Conservation (phyloP, 2,797 vertebrate species). For the Varecia variegata region DNA sequence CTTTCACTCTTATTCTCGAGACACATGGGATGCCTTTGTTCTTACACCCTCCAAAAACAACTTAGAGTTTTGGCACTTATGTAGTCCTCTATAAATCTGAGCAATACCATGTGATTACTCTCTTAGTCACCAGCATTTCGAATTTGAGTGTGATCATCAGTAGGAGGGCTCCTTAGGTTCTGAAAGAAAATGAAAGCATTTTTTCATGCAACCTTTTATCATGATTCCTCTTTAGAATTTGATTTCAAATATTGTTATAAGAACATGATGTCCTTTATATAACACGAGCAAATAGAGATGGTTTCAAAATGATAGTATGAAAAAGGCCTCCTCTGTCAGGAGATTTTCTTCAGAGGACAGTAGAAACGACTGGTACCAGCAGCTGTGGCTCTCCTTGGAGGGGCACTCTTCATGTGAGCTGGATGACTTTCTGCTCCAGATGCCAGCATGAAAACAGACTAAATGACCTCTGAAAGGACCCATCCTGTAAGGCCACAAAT, state of each 20-base stretch:
- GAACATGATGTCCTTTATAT: not conserved
- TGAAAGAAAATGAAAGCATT: slow-evolving; percentile 23
- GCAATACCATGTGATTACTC: not conserved
- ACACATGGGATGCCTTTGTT: not conserved
- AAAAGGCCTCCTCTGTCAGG: not conserved
- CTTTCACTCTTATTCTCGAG: slow-evolving; percentile 49
- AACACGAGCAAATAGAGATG: not conserved
- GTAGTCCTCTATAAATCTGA: not conserved
- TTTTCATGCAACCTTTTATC: not conserved
- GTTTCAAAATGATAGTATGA: not conserved
- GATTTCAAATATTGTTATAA: not conserved
- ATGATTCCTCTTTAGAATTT: not conserved
- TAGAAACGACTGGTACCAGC: not conserved
- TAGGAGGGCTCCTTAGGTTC: not conserved
- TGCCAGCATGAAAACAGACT: not conserved
- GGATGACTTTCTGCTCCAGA: not conserved
- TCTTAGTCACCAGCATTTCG: slow-evolving; percentile 25
- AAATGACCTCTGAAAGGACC: not conserved
- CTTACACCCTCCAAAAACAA: not conserved
- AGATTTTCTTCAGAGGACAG: not conserved
- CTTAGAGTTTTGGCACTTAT: not conserved
- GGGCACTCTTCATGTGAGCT: not conserved
- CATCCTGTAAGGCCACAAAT: not conserved
- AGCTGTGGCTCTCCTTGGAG: not conserved
- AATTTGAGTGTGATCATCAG: not conserved